These are phyloP conservation scores for Psilopogon haemacephalus DNA, from an alignment of 2,113 vertebrate species.

Conservation along the genomic window DNA sequence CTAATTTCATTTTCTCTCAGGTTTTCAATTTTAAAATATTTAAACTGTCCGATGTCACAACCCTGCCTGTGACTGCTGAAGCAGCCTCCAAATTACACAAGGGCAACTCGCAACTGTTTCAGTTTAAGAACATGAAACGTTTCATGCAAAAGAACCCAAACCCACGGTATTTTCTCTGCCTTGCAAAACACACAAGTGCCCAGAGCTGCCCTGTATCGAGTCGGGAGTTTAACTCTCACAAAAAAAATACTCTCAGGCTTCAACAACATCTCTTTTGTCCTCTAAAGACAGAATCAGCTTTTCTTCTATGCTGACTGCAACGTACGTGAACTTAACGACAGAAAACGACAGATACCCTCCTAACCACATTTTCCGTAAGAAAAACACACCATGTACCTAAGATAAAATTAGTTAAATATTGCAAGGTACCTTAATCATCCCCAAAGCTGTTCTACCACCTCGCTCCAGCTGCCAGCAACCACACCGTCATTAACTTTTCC, in stretches of 20 bases:
- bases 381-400: not conserved
- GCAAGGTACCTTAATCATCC: not conserved
- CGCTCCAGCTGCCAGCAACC: not conserved
- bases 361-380: not conserved
- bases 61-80: not conserved
- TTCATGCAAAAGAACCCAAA: not conserved
- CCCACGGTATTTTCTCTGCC: accelerated
- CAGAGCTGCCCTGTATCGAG: not conserved
- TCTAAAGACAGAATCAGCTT: not conserved
- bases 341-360: not conserved
- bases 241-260: not conserved
- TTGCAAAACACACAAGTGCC: not conserved
- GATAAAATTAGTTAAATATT: not conserved
- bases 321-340: not conserved
- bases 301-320: not conserved
- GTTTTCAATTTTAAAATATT: not conserved
- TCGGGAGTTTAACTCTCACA: not conserved
- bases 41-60: not conserved
- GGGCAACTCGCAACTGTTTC: not conserved
- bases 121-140: not conserved
- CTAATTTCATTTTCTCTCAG: not conserved
- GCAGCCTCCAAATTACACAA: not conserved
- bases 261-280: not conserved
- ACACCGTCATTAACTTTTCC: conserved; percentile 39
- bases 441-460: not conserved